Percentiles rank a stretch among this genome's conserved stretches.
Conservation (phyloP, 64 coral and sea anemone species). For the Actinia equina region DNA sequence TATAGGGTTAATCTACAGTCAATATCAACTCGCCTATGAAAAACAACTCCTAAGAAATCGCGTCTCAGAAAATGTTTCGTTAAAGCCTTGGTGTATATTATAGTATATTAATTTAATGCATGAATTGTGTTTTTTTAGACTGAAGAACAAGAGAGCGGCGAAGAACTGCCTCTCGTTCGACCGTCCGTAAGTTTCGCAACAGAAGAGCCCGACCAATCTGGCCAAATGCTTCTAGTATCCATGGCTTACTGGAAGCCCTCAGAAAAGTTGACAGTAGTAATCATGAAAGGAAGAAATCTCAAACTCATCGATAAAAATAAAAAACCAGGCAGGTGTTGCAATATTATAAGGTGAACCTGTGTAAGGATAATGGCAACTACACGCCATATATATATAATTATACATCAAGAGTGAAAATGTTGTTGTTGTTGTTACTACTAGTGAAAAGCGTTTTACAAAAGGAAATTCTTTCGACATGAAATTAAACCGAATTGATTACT, state of each 20-base stretch:
- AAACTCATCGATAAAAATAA: conserved; percentile 54
- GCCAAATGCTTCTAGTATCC: conserved; percentile 67
- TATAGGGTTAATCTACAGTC: too few relatives aligned
- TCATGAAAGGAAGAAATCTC: conserved; percentile 84
- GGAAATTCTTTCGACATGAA: too few relatives aligned
- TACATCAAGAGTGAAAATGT: too few relatives aligned
- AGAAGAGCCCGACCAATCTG: conserved; percentile 47
- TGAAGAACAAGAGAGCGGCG: conserved; percentile 13
- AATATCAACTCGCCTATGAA: too few relatives aligned
- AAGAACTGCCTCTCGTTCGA: conserved; percentile 10
- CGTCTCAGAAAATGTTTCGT: too few relatives aligned
- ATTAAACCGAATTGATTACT: too few relatives aligned
- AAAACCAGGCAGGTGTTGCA: conserved; percentile 48
- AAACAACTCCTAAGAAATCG: too few relatives aligned
- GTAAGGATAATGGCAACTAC: too few relatives aligned
- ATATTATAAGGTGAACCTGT: too few relatives aligned
- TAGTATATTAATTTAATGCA: background rate
- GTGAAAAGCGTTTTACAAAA: too few relatives aligned
- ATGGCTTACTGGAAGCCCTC: conserved; percentile 81
- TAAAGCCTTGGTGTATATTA: background rate
- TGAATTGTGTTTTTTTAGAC: background rate
- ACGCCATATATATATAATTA: too few relatives aligned
- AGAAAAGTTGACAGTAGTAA: conserved; percentile 81
- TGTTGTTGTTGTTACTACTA: too few relatives aligned
- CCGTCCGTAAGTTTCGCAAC: conserved; percentile 50